Conservation (phyloP, 2,113 vertebrate genomes). For the Mus musculus region GRCm39 chr13:69526001-69526500, state of each 20-base stretch:
- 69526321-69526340: fast-evolving
- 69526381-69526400: neutral
- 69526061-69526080: slow-evolving; percentile 19
- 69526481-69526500: neutral
- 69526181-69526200: slow-evolving; percentile 59
- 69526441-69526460: neutral
- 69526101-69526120: neutral
- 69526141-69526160: slow-evolving; percentile 55
- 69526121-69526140: neutral
- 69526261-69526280: slow-evolving; percentile 68
- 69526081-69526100: neutral
- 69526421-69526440: neutral
- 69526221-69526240: slow-evolving; percentile 62
- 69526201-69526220: slow-evolving; percentile 30
- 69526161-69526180: slow-evolving; percentile 58
- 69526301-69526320: neutral
- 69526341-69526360: fast-evolving
- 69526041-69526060: slow-evolving; percentile 6
- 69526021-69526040: neutral
- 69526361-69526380: too few relatives aligned
- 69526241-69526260: slow-evolving; percentile 60
- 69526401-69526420: neutral
- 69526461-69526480: neutral
- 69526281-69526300: slow-evolving; percentile 66
- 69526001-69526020: slow-evolving; percentile 58